These are phyloP conservation scores for Tetraneura akinire DNA, from an alignment of 1,140 invertebrate species.

Conservation along the genomic window DNA sequence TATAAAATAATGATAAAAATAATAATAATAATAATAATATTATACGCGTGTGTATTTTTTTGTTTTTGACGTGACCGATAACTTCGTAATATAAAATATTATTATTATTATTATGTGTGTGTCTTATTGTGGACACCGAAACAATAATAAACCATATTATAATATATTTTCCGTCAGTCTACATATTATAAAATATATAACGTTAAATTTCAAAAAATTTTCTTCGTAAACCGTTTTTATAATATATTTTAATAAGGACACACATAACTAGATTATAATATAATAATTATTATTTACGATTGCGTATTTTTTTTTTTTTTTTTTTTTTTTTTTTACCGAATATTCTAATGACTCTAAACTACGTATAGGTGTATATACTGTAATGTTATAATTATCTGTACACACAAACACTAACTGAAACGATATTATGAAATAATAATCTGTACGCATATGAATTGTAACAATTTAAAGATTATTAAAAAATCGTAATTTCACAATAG, in stretches of 20 bases:
- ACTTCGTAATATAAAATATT: not conserved
- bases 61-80: slow-evolving; percentile 15
- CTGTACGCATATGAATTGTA: not conserved
- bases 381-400: not conserved
- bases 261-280: not conserved
- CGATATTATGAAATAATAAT: not conserved
- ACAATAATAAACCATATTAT: slow-evolving; percentile 6
- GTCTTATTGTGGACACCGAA: not conserved
- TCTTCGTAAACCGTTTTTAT: not conserved
- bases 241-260: not conserved
- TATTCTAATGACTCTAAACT: not conserved
- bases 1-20: too few relatives aligned
- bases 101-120: too few relatives aligned
- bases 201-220: slow-evolving; percentile 14
- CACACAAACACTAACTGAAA: not conserved
- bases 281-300: not conserved
- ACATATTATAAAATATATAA: not conserved
- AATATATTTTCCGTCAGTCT: not conserved
- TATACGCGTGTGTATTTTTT: not conserved
- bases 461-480: not conserved
- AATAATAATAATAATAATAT: not conserved
- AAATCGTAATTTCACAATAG: not conserved
- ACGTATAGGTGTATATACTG: not conserved
- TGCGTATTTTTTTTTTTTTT: too few relatives aligned
- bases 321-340: too few relatives aligned